Conservation (phyloP, 2,797 vertebrate genomes). For the Arnoldichthys spilopterus region DNA sequence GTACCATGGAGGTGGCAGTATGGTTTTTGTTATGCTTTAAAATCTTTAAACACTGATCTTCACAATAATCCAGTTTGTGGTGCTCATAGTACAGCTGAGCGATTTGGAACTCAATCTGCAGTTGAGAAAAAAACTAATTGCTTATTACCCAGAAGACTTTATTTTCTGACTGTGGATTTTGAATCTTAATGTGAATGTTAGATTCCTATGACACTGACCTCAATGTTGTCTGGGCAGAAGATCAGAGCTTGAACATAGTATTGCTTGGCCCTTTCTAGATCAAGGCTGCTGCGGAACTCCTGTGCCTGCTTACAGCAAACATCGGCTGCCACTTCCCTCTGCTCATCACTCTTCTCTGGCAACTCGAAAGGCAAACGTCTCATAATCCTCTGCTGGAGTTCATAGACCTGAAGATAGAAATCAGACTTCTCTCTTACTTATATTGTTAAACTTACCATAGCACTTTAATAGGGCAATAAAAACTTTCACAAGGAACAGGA, state of each 20-base stretch:
- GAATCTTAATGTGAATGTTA: background rate
- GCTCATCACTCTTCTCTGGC: slow-evolving; percentile 63
- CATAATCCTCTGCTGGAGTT: slow-evolving; percentile 67
- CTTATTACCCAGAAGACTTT: background rate
- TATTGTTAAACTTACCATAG: background rate
- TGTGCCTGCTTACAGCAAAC: slow-evolving; percentile 69
- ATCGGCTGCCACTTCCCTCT: slow-evolving; percentile 64
- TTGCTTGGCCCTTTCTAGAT: slow-evolving; percentile 51
- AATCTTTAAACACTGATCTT: slow-evolving; percentile 68
- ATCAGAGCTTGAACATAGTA: slow-evolving; percentile 65
- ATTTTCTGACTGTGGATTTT: too few species aligned
- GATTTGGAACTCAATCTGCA: slow-evolving; percentile 72
- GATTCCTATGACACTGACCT: slow-evolving; percentile 53
- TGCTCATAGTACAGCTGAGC: slow-evolving; percentile 70
- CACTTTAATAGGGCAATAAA: background rate
- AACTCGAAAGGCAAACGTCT: slow-evolving; percentile 63
- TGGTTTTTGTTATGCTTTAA: slow-evolving; percentile 63
- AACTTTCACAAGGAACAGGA: background rate
- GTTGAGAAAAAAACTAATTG: background rate
- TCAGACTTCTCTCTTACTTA: too few species aligned
- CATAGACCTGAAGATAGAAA: slow-evolving; percentile 61
- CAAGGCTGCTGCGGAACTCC: slow-evolving; percentile 55
- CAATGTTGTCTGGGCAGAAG: slow-evolving; percentile 55
- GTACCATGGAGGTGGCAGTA: slow-evolving; percentile 68
- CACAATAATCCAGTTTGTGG: slow-evolving; percentile 72